Evolutionary conservation across 2,113 vertebrate species (phyloP).

Genomic region (Zapus hudsonius): DNA sequence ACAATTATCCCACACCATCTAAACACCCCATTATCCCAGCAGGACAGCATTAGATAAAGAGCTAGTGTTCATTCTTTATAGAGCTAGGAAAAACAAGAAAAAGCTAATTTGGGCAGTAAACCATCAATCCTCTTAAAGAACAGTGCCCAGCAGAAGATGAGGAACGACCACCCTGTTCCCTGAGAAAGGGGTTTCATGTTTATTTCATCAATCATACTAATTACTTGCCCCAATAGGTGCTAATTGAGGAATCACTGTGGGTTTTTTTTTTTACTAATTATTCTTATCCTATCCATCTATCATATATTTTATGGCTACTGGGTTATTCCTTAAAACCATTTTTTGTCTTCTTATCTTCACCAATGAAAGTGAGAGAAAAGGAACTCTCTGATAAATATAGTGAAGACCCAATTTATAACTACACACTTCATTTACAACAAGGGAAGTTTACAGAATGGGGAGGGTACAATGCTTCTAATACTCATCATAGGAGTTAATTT

Average conservation of each 20-base stretch:
- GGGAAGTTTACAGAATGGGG: not conserved
- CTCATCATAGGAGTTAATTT: not conserved
- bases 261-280: not conserved
- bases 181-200: accelerated
- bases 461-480: too few relatives aligned
- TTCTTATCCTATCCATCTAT: not conserved
- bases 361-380: not conserved
- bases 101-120: not conserved
- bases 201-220: not conserved
- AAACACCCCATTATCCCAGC: slow-evolving; percentile 3
- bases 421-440: not conserved
- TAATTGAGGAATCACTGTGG: not conserved
- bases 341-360: not conserved
- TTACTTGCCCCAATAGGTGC: not conserved
- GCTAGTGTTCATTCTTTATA: not conserved
- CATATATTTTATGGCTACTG: not conserved
- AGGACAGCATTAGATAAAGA: not conserved
- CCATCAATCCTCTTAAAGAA: not conserved
- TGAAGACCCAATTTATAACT: not conserved
- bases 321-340: not conserved
- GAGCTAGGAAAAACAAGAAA: not conserved
- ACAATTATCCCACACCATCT: slow-evolving; percentile 3
- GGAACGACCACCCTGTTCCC: not conserved
- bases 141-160: not conserved
- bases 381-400: not conserved